Base-by-base conservation (phyloP, 2,113 vertebrate genomes). In the Pomatorhinus ruficollis region DNA sequence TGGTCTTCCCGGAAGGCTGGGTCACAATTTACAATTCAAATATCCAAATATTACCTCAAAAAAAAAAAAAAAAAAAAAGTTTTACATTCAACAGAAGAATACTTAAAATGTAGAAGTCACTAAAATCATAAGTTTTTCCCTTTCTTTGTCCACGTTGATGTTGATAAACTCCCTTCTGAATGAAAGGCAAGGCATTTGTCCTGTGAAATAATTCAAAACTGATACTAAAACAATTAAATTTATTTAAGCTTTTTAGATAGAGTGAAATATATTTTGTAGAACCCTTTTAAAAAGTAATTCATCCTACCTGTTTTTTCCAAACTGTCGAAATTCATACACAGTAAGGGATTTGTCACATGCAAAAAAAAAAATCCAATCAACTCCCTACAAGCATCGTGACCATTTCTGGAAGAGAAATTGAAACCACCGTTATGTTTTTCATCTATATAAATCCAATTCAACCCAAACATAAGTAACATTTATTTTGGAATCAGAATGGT, bases 291-390 rank as follows among this genome's bases (percentile, higher is more conserved):
- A 65, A 60, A 56, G 11, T 59, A 90, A 75, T 44, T 78, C 3
- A 61, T 47, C 93, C 39, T 96, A 98, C 98, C 98, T 98, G 68
- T 98, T 98, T 97, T 98, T 98, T 86, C 98, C 98, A 97, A 99
- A 99, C n/a, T 98, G 97, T 18, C 97, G 91, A 93, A 98, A 98
- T 91, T 98, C 98, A 15, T 99, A 99, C 31, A 99, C 93, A 16
- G 98, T 98, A 66, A 99, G 94, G 21, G 98, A 98, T 47, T 80
- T 91, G 74, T 99, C 98, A 76, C 96, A 98, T 10, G 63, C 44
- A 40, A 99, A 99, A 95, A 99, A 95, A 98, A 99, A 94, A 98
- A 98, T 49, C 98, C 98, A 85, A 98, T 96, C 91, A 99, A 95
- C 78, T 99, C 98, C 94, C 98, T 98, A 77, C 98, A 98, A 52